Percentiles rank a stretch among this genome's conserved stretches.
Evolutionary conservation across 1,140 invertebrate species (phyloP).

Genomic region (Drosophila serrata): DNA sequence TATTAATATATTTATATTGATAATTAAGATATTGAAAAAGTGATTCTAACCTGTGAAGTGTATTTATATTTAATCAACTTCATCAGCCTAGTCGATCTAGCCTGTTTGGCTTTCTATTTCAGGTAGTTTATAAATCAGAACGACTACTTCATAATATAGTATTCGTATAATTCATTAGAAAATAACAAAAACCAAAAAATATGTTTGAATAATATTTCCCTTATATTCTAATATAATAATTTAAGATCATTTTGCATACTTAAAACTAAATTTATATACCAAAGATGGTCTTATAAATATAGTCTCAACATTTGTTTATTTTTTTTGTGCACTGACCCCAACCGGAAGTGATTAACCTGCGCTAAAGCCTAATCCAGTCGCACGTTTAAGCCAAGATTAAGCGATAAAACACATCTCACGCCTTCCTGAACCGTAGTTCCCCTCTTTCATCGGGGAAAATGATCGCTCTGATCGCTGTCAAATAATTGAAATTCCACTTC

Average conservation of each 20-base stretch:
- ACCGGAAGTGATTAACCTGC: slow-evolving; percentile 26
- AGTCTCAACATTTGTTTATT: background rate
- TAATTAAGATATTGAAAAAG: too few relatives aligned
- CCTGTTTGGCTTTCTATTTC: background rate
- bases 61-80: background rate
- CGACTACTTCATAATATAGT: background rate
- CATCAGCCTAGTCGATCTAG: background rate
- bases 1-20: too few relatives aligned
- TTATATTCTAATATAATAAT: background rate
- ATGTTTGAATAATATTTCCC: background rate
- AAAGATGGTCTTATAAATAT: too few relatives aligned
- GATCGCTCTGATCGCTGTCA: background rate
- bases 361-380: slow-evolving; percentile 2
- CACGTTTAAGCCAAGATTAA: slow-evolving; percentile 17
- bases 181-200: background rate
- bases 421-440: slow-evolving; percentile 14
- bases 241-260: too few relatives aligned
- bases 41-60: too few relatives aligned
- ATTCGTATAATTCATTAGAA: background rate
- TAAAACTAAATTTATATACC: too few relatives aligned
- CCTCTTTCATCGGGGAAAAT: background rate
- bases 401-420: background rate
- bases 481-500: slow-evolving; percentile 44
- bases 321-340: too few relatives aligned
- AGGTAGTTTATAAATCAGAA: background rate